Base-by-base conservation (phyloP, 2,113 vertebrate genomes). In the Gavialis gangeticus region DNA sequence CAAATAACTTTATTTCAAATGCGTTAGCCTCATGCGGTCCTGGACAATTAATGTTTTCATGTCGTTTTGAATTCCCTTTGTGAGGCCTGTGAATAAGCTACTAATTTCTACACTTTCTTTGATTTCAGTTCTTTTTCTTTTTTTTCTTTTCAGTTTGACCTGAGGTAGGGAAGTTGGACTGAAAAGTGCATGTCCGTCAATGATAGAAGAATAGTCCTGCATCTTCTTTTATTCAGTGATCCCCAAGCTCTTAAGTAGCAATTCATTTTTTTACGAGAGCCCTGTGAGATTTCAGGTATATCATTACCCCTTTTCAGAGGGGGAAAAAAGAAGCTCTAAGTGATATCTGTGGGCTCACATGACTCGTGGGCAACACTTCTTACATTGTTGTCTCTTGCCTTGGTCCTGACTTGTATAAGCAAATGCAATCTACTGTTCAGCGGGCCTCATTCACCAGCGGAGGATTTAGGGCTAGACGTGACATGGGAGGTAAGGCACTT, bases 11-110 rank as follows among this genome's bases (percentile, higher is more conserved):
- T 25, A 10, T 93, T 91, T 97, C 21, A 64, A 10, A 64, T 83
- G 46, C 54, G 85, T 84, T 56, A 84, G 75, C 91, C 22, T 83
- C 80, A 76, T 77, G 92, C 83, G 75, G 58, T 34, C n/a, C 54
- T 21, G 37, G 25, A 69, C 37, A 94, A 27, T 91, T 96, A 89
- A 93, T 27, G 30, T 55, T 94, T 93, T 93, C 77, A 55, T 1
- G 1, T 93, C 28, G 69, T 95, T 93, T 94, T 55, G 84, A 79
- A 91, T 76, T 94, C 73, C 93, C 87, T 92, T 90, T 82, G 54
- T 94, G 84, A 91, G 85, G 69, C 21, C 28, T 64, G 91, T 82
- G 82, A 94, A 87, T 55, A 85, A 77, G 88, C 76, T 96, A 81
- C 0, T 1, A 94, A 75, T 87, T 88, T 91, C 62, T 88, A 76